Percentiles rank a stretch among this genome's conserved stretches.
These are phyloP conservation scores for Chrysina gloriosa DNA, from an alignment of 2,888 invertebrate species.

Conservation along the genomic window DNA sequence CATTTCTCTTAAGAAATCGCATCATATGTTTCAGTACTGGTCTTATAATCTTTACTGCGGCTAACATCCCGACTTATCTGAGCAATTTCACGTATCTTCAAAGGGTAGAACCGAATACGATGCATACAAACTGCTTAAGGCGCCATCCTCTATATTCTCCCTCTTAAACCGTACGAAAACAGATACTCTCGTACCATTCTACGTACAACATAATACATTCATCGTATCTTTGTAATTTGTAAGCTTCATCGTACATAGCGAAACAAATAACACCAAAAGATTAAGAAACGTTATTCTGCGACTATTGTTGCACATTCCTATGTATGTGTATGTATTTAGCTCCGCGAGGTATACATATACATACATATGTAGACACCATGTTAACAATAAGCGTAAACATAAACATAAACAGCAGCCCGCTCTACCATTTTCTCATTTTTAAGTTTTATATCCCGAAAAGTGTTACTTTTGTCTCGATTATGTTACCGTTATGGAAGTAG, in stretches of 20 bases:
- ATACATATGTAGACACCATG: too few species aligned
- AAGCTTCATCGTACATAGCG: conserved; percentile 11
- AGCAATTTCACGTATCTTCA: conserved; percentile 28
- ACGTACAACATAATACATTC: conserved; percentile 42
- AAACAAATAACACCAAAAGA: conserved; percentile 10
- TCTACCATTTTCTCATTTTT: background rate
- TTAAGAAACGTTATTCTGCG: background rate
- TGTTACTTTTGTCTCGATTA: background rate
- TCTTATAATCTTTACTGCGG: conserved; percentile 19
- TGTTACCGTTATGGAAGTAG: background rate
- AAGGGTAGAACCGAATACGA: conserved; percentile 18
- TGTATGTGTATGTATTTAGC: background rate
- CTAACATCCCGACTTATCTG: conserved; percentile 27
- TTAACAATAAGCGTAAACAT: background rate
- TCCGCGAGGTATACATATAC: too few species aligned
- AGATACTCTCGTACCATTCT: conserved; percentile 36
- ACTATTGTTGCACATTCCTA: background rate
- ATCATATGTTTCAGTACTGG: conserved; percentile 17
- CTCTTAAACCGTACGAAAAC: conserved; percentile 30
- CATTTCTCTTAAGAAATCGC: conserved; percentile 14
- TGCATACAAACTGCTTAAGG: conserved; percentile 36
- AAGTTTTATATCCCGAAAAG: too few species aligned
- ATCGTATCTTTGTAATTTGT: conserved; percentile 43
- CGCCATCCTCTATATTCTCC: conserved; percentile 11
- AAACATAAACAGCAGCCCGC: background rate